Conservation (phyloP, 2,113 vertebrate genomes). For the Irena cyanogastra region DNA sequence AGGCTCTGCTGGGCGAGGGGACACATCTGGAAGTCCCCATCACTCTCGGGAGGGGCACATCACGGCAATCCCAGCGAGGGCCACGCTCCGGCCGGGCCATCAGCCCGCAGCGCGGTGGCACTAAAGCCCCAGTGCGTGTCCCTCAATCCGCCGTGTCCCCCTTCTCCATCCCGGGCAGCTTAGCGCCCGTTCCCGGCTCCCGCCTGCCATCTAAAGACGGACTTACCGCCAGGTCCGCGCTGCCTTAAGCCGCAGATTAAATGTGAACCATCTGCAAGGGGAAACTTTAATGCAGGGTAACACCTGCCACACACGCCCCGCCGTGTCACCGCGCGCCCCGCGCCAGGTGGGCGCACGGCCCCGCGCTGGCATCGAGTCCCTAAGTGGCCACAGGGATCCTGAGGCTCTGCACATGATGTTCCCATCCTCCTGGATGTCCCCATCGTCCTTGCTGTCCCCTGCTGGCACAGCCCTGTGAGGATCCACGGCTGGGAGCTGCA, state of each 20-base stretch:
- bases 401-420: neutral
- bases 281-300: conserved; percentile 21
- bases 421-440: neutral
- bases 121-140: neutral
- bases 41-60: fast-evolving
- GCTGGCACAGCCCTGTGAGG: neutral
- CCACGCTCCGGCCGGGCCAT: neutral
- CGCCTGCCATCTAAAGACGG: conserved; percentile 58
- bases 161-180: conserved; percentile 3
- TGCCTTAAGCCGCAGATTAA: conserved; percentile 55
- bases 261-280: conserved; percentile 50
- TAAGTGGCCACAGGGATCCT: fast-evolving
- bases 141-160: neutral
- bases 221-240: conserved; percentile 9
- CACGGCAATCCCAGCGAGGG: neutral
- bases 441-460: neutral
- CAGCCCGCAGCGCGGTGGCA: neutral
- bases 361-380: neutral
- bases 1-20: neutral
- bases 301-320: neutral
- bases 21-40: neutral
- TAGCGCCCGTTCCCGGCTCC: conserved; percentile 36
- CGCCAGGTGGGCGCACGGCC: neutral
- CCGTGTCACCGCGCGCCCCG: neutral
- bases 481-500: neutral